Evolutionary conservation across 2,888 invertebrate species (phyloP).

Genomic region (Drosophila longiperda): DNA sequence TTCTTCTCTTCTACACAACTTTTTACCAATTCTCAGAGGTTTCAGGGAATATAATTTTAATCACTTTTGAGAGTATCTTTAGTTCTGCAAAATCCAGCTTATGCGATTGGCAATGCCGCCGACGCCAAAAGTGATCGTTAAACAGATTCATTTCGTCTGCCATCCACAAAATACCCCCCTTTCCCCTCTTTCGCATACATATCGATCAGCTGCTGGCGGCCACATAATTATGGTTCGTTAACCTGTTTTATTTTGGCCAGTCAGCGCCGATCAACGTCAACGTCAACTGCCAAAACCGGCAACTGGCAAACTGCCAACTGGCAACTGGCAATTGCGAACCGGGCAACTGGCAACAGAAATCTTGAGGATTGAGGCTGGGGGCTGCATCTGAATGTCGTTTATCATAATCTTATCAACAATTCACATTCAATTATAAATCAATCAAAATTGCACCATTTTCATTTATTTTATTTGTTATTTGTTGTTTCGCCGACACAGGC

Average conservation of each 20-base stretch:
- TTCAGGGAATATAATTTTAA: neutral
- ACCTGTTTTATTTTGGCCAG: conserved; percentile 69
- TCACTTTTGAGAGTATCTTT: conserved; percentile 22
- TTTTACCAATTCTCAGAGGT: neutral
- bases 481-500: conserved; percentile 67
- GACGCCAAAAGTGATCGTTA: conserved; percentile 66
- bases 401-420: conserved; percentile 83
- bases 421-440: conserved; percentile 84
- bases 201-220: conserved; percentile 17
- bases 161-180: neutral
- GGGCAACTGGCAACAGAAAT: neutral
- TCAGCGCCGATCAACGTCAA: conserved; percentile 68
- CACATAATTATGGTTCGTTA: conserved; percentile 69
- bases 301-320: conserved; percentile 25
- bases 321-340: conserved; percentile 7
- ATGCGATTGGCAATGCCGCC: conserved; percentile 68
- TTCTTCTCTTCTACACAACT: fast-evolving
- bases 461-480: conserved; percentile 64
- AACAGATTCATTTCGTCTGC: conserved; percentile 35
- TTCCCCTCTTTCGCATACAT: conserved; percentile 4
- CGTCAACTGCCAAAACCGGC: conserved; percentile 44
- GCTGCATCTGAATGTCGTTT: conserved; percentile 75
- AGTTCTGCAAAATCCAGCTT: conserved; percentile 10
- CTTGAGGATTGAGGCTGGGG: conserved; percentile 28
- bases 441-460: conserved; percentile 82